phyloP scores from a whole-genome alignment of 2,113 vertebrate species.

The Lutjanus erythropterus region DNA sequence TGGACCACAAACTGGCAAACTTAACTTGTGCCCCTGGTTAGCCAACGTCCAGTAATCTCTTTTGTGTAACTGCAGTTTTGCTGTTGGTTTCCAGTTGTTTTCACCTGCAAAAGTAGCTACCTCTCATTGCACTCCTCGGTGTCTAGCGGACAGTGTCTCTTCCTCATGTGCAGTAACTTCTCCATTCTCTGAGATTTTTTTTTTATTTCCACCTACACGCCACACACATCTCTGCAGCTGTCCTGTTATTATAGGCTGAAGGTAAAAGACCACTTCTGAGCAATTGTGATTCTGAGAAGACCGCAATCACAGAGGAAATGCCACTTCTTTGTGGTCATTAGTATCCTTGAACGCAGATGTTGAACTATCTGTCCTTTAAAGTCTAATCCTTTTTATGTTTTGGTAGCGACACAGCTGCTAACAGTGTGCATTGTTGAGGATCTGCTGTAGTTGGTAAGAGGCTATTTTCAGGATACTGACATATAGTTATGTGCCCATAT shows the following conservation, averaged over 20 bases:
- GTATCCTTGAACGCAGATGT: neutral
- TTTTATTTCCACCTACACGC: neutral
- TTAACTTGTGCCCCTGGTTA: conserved; percentile 44
- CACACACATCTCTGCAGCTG: conserved; percentile 3
- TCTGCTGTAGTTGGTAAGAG: neutral
- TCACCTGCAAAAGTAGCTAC: neutral
- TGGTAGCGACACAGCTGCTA: conserved; percentile 29
- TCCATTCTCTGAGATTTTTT: neutral
- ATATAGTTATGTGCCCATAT: neutral
- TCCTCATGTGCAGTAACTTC: neutral
- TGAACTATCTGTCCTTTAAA: neutral
- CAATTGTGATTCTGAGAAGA: neutral
- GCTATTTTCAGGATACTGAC: conserved; percentile 14
- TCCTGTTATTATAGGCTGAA: conserved; percentile 21
- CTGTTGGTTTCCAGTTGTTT: neutral
- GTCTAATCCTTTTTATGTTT: neutral
- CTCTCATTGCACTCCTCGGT: neutral
- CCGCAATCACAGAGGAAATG: neutral
- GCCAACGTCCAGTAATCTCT: neutral
- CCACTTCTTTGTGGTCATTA: neutral
- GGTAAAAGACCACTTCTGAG: neutral
- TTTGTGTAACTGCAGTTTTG: neutral
- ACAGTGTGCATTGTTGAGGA: conserved; percentile 13
- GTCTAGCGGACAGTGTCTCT: neutral
- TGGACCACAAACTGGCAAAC: conserved; percentile 43